Evolutionary conservation across 1,140 invertebrate species (phyloP).

Genomic region (Drosophila ercepeae): DNA sequence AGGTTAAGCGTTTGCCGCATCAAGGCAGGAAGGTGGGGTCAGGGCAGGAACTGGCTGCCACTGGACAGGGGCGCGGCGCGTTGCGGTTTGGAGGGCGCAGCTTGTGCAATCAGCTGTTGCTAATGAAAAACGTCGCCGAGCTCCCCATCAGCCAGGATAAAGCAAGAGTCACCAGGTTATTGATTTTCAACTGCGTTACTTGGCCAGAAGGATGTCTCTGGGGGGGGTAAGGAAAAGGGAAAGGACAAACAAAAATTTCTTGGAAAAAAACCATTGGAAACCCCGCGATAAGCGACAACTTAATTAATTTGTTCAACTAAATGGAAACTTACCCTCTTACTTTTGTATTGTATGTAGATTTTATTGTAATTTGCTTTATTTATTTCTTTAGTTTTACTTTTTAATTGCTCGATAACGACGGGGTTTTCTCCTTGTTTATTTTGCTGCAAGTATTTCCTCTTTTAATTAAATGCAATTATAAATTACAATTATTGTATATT

Average conservation of each 20-base stretch:
- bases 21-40: constrained; percentile 17
- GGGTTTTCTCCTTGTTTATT: constrained; percentile 46
- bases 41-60: no score
- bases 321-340: constrained; percentile 50
- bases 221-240: not conserved
- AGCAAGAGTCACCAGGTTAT: constrained; percentile 63
- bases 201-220: constrained; percentile 18
- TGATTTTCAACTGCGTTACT: constrained; percentile 63
- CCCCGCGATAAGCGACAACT: constrained; percentile 28
- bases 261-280: not conserved
- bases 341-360: constrained; percentile 33
- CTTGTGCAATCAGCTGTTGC: constrained; percentile 80
- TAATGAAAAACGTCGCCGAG: constrained; percentile 69
- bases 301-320: constrained; percentile 45
- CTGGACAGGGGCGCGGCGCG: constrained; percentile 10
- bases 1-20: constrained; percentile 56
- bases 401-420: constrained; percentile 31
- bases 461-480: constrained; percentile 70
- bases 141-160: constrained; percentile 6
- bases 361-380: constrained; percentile 16
- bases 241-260: constrained; percentile 7
- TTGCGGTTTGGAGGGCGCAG: constrained; percentile 37
- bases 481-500: constrained; percentile 27
- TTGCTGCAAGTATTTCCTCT: constrained; percentile 64
- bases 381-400: constrained; percentile 34